Conservation (phyloP, 2,113 vertebrate genomes). For the Macrotis lagotis region DNA sequence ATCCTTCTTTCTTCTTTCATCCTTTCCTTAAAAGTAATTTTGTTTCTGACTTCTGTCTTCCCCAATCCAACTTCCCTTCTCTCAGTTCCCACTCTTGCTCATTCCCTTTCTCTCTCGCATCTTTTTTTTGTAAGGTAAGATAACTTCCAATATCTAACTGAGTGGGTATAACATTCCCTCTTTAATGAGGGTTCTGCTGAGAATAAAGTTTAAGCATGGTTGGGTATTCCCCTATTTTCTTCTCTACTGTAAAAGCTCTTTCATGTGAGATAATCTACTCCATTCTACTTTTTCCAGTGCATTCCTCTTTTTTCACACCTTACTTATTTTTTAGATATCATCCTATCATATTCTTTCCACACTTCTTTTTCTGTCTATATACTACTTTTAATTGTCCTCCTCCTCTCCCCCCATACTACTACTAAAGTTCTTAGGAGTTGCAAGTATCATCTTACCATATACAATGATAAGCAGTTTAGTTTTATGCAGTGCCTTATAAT, state of each 20-base stretch:
- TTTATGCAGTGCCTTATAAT: neutral
- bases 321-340: neutral
- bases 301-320: neutral
- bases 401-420: no score
- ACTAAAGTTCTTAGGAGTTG: neutral
- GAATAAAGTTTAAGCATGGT: neutral
- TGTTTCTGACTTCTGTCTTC: neutral
- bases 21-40: neutral
- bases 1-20: neutral
- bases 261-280: neutral
- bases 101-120: no score
- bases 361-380: neutral
- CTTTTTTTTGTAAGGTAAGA: no score
- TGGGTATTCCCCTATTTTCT: neutral
- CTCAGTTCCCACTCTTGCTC: neutral
- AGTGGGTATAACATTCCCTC: neutral
- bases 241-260: neutral
- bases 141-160: neutral
- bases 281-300: neutral
- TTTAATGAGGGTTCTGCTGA: neutral
- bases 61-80: neutral
- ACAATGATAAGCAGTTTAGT: neutral
- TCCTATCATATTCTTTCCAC: neutral
- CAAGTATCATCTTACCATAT: neutral
- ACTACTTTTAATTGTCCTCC: neutral